Base-by-base conservation (phyloP, 2,888 invertebrate genomes). In the Exephanes ischioxanthus region DNA sequence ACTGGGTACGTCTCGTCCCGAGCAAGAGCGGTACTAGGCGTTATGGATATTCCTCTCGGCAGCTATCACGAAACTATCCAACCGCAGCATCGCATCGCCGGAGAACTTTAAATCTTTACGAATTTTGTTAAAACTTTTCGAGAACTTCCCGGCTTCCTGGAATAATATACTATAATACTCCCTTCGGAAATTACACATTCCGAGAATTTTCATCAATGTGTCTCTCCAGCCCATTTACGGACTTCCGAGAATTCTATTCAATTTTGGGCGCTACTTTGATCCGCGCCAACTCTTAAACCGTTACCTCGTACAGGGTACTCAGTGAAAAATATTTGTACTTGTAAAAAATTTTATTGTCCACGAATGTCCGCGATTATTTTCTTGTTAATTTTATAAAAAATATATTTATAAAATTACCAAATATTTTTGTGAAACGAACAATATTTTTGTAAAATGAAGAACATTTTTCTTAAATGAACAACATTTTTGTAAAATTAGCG, bases 61-160 rank as follows among this genome's bases (percentile, higher is more conserved):
- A 63, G 75, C 61, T 48, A 63, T 63, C 48, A 48, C 61, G 30
- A 61, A 45, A 58, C 48, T 26, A 61, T 75, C 63, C 48, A 26
- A 48, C 45, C 30, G 11, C 5, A 30, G 61, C 45, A 16, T 61
- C 48, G 73, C 45, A 48, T 51, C 19, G 30, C 30, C 51, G 19
- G 4, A 7, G 16, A 76, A 76, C 63, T 76, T 66, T 51, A 66
- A 66, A 76, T 76, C 63, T 76, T 66, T 33, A 37, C 3, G 66
- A 19, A 76, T 76, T 37, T n/a, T 19, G 66, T 37, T 51, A 37
- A 76, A 76, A 76, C 19, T 11, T 66, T 22, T 48, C 3, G 16
- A 3, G n/a, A 63, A 63, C 14, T 37, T 22, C 22, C 61, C n/a
- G 51, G 37, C 63, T n/a, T 48, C 51, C 19, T 30, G 33, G 63